These are phyloP conservation scores for Microctonus aethiopoides DNA, from an alignment of 2,888 invertebrate species.

Conservation along the genomic window DNA sequence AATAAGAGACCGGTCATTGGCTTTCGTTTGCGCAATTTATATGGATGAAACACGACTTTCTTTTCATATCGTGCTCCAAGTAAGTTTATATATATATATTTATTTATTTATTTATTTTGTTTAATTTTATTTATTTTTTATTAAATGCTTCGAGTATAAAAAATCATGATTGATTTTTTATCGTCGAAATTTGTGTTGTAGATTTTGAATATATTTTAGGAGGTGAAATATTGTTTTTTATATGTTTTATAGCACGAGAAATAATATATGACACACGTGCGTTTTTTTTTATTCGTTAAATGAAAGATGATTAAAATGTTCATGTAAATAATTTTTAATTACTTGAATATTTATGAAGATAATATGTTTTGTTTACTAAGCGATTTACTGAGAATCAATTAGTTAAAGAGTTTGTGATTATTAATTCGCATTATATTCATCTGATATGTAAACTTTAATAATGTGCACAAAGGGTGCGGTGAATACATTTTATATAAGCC, in stretches of 20 bases:
- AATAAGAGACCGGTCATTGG: conserved; percentile 17
- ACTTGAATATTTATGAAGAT: too few relatives aligned
- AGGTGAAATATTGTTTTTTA: background rate
- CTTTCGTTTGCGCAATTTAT: conserved; percentile 30
- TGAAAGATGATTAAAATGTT: too few relatives aligned
- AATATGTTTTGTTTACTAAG: too few relatives aligned
- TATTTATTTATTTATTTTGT: background rate
- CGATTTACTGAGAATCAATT: background rate
- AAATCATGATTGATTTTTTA: too few relatives aligned
- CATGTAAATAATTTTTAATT: background rate
- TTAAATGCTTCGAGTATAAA: background rate
- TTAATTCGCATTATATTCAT: too few relatives aligned
- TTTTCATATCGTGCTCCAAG: conserved; percentile 15
- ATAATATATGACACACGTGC: too few relatives aligned
- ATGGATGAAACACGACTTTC: conserved; percentile 28
- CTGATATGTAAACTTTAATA: too few relatives aligned
- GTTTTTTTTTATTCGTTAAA: too few relatives aligned
- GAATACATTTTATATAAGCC: too few relatives aligned
- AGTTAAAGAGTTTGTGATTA: background rate
- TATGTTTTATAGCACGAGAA: background rate
- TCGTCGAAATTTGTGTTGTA: too few relatives aligned
- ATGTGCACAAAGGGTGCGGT: too few relatives aligned
- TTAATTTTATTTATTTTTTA: background rate
- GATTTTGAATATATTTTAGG: too few relatives aligned
- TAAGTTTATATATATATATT: conserved; percentile 20